Evolutionary conservation across 1,140 invertebrate genomes (phyloP), one percentile per base, ranked within the genome.

Genomic region (Zelostemma sp.): DNA sequence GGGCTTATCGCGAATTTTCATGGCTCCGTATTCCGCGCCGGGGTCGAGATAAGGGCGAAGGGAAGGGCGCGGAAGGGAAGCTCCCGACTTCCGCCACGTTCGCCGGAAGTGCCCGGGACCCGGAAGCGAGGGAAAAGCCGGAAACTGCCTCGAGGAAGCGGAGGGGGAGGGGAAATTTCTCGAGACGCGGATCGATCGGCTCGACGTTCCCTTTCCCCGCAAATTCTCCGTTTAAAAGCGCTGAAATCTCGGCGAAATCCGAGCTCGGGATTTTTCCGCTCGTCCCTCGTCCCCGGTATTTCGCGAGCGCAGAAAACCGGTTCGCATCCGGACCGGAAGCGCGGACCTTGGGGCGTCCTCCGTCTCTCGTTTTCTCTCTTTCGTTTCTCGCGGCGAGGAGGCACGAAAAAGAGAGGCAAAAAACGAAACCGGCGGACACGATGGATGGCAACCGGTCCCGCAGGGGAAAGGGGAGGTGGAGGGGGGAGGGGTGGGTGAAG

Each of bases 261-360:
- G 28, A 11, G 28, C 28, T 11, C 11, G 5, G 28, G 28, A 11
- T 11, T 11, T 2, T 25, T 28, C 31, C 41, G 18, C 4, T 8
- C 47, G 47, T 2, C 35, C 35, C 3, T 3, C 35, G n/a, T n/a
- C n/a, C n/a, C n/a, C n/a, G n/a, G n/a, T n/a, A n/a, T n/a, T n/a
- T n/a, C n/a, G n/a, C n/a, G n/a, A n/a, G n/a, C n/a, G n/a, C n/a
- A n/a, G n/a, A n/a, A 69, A 85, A 84, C 84, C 84, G 83, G 83
- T 85, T 78, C 67, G 82, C 79, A 84, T 83, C 80, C 81, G 79
- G 81, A 84, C 82, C 83, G 83, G 83, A 85, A 85, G 81, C 78
- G 70, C 75, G 77, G 79, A 81, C 79, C 80, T 84, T 81, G 79
- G 75, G 73, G 68, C 74, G 19, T 43, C 53, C 66, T 62, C 76